Evolutionary conservation across 2,888 invertebrate species (phyloP), one percentile per base, ranked within the genome.

Genomic region (Julus scandinavius): DNA sequence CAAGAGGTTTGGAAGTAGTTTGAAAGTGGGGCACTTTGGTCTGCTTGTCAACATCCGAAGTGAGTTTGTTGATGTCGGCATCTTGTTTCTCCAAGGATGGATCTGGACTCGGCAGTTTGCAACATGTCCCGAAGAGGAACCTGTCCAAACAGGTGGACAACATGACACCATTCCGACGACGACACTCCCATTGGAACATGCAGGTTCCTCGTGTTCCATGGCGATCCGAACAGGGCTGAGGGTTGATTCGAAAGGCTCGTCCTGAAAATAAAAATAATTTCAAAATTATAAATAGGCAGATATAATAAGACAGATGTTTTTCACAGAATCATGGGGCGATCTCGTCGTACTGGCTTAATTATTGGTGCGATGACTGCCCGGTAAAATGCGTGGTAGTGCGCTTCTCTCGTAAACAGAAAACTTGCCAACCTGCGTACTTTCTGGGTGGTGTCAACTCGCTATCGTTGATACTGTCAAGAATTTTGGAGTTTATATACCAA

Each of bases 171-270:
- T 95, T 95, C 89, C 96, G 93, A 90, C 95, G 95, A 0, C 94
- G 93, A 91, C 97, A 97, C 92, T 97, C 97, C 91, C 97, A 96
- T 93, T 97, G 97, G 93, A 97, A 98, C 97, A 97, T 97, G 92
- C 97, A 97, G 91, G 97, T 95, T 72, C 96, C 96, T 80, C 95
- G 95, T 15, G 20, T 50, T 2, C 87, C 80, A 41, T 88, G 45
- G 9, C 80, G 58, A 41, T 86, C 88, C 9, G 63, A 29, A 49
- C 88, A 88, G 17, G 87, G 45, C 41, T 58, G 87, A 15, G 63
- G 86, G 20, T 72, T 87, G 54, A 88, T 88, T n/a, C 87, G 87
- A 87, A 88, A 88, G 50, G 88, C 87, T 45, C 88, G 63, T 29
- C 45, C 88, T 87, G 80, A 9, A 72, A 86, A 85, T 4, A 50